These are phyloP conservation scores for Cetoscarus ocellatus DNA, from an alignment of 2,797 vertebrate genomes.

Conservation along the genomic window DNA sequence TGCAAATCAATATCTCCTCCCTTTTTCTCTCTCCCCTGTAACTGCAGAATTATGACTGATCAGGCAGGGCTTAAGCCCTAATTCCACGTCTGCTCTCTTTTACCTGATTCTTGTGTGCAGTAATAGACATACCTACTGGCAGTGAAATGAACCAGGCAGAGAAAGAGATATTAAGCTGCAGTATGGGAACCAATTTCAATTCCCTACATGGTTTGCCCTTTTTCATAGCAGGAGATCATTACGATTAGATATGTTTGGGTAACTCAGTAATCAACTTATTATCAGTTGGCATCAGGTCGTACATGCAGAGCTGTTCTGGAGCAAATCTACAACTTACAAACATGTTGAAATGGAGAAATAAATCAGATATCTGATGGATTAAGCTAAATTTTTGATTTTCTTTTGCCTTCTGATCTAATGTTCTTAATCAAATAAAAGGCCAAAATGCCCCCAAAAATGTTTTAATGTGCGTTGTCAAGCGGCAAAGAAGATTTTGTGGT, in stretches of 20 bases:
- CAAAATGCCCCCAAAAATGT: no score
- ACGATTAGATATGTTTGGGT: conserved; percentile 44
- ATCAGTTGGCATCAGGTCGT: conserved; percentile 37
- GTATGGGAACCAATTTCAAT: conserved; percentile 48
- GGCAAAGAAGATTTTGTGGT: no score
- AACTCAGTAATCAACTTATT: conserved; percentile 48
- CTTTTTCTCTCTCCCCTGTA: conserved; percentile 46
- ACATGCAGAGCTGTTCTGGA: conserved; percentile 9
- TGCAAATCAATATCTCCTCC: conserved; percentile 71
- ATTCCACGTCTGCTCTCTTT: conserved; percentile 31
- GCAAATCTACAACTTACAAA: not conserved
- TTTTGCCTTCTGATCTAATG: conserved; percentile 11
- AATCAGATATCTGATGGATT: not conserved
- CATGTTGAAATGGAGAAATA: conserved; percentile 9
- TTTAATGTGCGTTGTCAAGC: no score
- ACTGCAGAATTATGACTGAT: conserved; percentile 43
- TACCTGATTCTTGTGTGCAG: not conserved
- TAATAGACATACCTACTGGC: conserved; percentile 38
- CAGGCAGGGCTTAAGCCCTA: conserved; percentile 28
- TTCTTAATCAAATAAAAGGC: no score
- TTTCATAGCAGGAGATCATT: conserved; percentile 43
- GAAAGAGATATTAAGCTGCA: conserved; percentile 37
- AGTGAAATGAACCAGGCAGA: conserved; percentile 32
- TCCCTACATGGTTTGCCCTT: conserved; percentile 38
- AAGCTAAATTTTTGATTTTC: not conserved